A percentile compares a stretch with the other conserved stretches of the same genome.
These are phyloP conservation scores for Rugalucina vietnamica DNA, from an alignment of 2,888 invertebrate genomes.

Conservation along the genomic window DNA sequence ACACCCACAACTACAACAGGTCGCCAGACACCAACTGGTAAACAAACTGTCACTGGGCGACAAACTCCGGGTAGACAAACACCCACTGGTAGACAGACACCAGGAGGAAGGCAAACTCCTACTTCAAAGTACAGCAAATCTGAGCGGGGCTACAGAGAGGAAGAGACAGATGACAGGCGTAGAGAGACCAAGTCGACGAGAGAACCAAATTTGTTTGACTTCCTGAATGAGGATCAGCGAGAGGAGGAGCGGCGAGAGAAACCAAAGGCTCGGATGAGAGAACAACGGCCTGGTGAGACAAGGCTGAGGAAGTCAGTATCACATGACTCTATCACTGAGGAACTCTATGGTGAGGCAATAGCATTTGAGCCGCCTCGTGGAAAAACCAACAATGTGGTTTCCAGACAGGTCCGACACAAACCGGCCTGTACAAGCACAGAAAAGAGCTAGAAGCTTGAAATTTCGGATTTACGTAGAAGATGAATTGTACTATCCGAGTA, in stretches of 20 bases:
- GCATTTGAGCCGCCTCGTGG: too few relatives aligned
- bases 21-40: conserved; percentile 42
- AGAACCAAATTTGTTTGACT: conserved; percentile 65
- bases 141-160: conserved; percentile 22
- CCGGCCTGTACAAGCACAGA: too few relatives aligned
- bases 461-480: too few relatives aligned
- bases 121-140: conserved; percentile 8
- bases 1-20: conserved; percentile 25
- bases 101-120: conserved; percentile 37
- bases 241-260: background rate
- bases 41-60: background rate
- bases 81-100: conserved; percentile 42
- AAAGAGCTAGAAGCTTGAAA: too few relatives aligned
- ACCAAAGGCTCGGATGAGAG: conserved; percentile 21
- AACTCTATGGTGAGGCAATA: conserved; percentile 44
- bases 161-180: conserved; percentile 29
- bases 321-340: conserved; percentile 63
- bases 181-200: conserved; percentile 21
- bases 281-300: conserved; percentile 25
- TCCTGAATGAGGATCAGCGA: conserved; percentile 51
- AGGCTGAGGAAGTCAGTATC: conserved; percentile 55
- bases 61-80: conserved; percentile 11
- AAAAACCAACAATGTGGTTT: too few relatives aligned
- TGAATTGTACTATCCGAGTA: too few relatives aligned
- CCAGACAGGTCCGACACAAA: too few relatives aligned